phyloP scores from a whole-genome alignment of 2,888 invertebrate genomes.

The Spisula solida region DNA sequence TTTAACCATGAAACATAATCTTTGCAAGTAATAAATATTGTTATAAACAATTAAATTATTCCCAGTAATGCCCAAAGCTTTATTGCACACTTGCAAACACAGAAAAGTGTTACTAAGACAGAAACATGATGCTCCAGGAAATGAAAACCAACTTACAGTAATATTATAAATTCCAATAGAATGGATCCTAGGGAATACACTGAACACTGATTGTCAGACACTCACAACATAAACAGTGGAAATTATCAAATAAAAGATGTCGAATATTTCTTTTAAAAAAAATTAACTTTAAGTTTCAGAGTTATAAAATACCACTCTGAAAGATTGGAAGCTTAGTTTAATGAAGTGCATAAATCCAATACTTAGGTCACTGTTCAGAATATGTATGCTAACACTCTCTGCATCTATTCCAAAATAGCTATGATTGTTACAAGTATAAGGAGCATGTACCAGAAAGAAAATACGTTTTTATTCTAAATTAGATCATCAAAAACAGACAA shows the following conservation, averaged over 20 bases:
- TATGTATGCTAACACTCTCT: background rate
- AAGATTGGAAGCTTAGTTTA: background rate
- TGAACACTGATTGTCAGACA: background rate
- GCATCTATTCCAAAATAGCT: background rate
- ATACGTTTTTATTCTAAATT: slow-evolving; percentile 7
- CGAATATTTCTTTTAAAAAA: background rate
- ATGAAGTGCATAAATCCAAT: background rate
- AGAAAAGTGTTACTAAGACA: too few species aligned
- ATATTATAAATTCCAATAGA: too few species aligned
- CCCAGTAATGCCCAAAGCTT: too few species aligned
- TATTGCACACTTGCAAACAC: too few species aligned
- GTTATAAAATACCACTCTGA: background rate
- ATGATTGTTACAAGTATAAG: background rate
- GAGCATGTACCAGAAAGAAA: background rate
- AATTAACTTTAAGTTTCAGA: too few species aligned
- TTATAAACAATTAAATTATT: too few species aligned
- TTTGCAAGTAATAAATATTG: too few species aligned
- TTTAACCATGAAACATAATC: too few species aligned
- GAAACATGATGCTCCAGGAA: too few species aligned
- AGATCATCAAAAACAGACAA: slow-evolving; percentile 26
- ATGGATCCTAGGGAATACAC: background rate
- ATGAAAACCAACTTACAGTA: too few species aligned
- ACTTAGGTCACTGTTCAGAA: background rate
- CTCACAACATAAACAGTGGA: background rate
- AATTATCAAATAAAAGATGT: background rate